These are phyloP conservation scores for Pseudotriccus pelzelni DNA, from an alignment of 2,797 vertebrate genomes.

Conservation along the genomic window DNA sequence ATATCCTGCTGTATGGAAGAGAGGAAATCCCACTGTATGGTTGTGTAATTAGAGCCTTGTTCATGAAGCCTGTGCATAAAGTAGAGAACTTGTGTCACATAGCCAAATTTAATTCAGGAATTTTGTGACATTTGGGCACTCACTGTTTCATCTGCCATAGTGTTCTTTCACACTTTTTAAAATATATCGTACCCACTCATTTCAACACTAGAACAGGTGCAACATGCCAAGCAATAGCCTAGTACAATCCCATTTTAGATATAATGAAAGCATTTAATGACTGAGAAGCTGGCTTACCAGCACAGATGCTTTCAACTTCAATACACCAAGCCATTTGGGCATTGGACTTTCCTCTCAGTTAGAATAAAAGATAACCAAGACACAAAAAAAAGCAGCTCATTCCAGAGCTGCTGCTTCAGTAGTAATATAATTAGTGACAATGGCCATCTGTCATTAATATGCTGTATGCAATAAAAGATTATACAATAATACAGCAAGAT, in stretches of 20 bases:
- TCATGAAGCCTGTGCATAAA: background rate
- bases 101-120: conserved; percentile 10
- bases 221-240: background rate
- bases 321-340: background rate
- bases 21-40: background rate
- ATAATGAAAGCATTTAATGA: conserved; percentile 21
- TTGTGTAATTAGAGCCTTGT: background rate
- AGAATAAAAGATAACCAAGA: background rate
- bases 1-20: background rate
- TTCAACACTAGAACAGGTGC: conserved; percentile 49
- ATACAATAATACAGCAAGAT: background rate
- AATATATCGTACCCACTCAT: conserved; percentile 5
- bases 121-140: background rate
- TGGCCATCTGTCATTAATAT: background rate
- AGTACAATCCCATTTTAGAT: background rate
- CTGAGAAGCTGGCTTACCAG: background rate
- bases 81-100: background rate
- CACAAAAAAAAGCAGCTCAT: background rate
- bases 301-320: conserved; percentile 27
- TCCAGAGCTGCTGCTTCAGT: background rate
- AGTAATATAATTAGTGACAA: background rate
- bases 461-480: background rate
- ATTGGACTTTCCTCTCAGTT: background rate
- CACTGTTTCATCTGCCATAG: background rate
- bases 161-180: conserved; percentile 6